Conservation (phyloP, 2,797 vertebrate genomes). For the Sebastolobus alascanus region DNA sequence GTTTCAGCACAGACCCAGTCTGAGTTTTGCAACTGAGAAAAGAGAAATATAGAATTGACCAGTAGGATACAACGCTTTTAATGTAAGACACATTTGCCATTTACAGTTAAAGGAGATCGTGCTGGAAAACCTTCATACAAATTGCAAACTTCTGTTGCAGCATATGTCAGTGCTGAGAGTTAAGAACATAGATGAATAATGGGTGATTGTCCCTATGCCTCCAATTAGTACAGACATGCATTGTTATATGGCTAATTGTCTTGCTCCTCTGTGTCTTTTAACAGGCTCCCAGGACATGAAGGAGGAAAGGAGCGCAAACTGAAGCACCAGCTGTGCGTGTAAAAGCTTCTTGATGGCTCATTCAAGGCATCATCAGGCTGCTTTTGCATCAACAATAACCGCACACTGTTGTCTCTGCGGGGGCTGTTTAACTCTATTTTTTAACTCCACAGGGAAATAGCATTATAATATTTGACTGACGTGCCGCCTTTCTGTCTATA, state of each 20-base stretch:
- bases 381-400: conserved; percentile 67
- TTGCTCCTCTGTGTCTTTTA: conserved; percentile 72
- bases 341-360: conserved; percentile 68
- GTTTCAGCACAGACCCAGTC: not conserved
- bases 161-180: conserved; percentile 14
- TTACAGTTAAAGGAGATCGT: not conserved
- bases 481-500: not conserved
- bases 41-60: not conserved
- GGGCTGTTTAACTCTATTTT: conserved; percentile 47
- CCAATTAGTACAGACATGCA: conserved; percentile 73
- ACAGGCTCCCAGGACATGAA: conserved; percentile 63
- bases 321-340: conserved; percentile 64
- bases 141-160: conserved; percentile 11
- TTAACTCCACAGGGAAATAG: conserved; percentile 36
- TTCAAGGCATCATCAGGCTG: conserved; percentile 73
- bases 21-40: not conserved
- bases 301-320: conserved; percentile 20
- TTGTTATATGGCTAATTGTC: conserved; percentile 77
- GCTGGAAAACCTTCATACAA: not conserved
- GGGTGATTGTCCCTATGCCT: conserved; percentile 56
- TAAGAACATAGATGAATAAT: conserved; percentile 51
- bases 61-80: not conserved
- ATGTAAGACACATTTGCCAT: not conserved
- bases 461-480: conserved; percentile 18
- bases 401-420: conserved; percentile 35